Conservation (phyloP, 53 echinoderm and acorn worm genomes). For the Apostichopus leukothele region DNA sequence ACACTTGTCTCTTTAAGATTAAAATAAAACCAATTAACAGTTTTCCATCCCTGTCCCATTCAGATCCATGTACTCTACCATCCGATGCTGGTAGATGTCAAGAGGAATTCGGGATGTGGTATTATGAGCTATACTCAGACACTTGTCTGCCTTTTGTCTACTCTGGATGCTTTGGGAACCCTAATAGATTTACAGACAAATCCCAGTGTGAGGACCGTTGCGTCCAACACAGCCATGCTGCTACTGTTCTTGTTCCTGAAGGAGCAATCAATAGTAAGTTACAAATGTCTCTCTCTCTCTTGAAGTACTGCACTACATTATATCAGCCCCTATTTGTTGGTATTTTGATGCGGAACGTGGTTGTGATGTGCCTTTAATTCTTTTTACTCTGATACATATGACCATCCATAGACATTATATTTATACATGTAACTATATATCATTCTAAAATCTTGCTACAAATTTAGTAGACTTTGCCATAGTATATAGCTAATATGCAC, state of each 20-base stretch:
- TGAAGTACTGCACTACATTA: neutral
- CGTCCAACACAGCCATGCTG: neutral
- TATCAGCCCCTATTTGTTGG: neutral
- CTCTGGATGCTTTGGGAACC: constrained; percentile 91
- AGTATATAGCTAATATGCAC: too few species aligned
- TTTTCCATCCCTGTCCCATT: too few species aligned
- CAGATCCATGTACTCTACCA: constrained; percentile 82
- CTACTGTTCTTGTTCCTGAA: neutral
- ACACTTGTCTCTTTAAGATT: too few species aligned
- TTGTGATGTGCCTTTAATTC: too few species aligned
- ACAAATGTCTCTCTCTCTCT: neutral
- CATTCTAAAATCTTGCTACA: too few species aligned
- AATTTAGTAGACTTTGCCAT: too few species aligned
- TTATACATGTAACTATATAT: too few species aligned
- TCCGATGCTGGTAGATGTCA: constrained; percentile 69
- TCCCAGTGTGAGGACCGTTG: constrained; percentile 57
- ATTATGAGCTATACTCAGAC: constrained; percentile 63
- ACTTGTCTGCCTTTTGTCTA: constrained; percentile 83
- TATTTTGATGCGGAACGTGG: neutral
- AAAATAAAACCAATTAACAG: too few species aligned
- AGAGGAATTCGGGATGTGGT: constrained; percentile 59
- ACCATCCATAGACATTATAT: too few species aligned
- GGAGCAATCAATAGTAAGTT: constrained; percentile 31
- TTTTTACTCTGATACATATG: too few species aligned
- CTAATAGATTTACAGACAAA: constrained; percentile 63